phyloP scores from a whole-genome alignment of 2,113 vertebrate species.

The Oostethus manadensis region DNA sequence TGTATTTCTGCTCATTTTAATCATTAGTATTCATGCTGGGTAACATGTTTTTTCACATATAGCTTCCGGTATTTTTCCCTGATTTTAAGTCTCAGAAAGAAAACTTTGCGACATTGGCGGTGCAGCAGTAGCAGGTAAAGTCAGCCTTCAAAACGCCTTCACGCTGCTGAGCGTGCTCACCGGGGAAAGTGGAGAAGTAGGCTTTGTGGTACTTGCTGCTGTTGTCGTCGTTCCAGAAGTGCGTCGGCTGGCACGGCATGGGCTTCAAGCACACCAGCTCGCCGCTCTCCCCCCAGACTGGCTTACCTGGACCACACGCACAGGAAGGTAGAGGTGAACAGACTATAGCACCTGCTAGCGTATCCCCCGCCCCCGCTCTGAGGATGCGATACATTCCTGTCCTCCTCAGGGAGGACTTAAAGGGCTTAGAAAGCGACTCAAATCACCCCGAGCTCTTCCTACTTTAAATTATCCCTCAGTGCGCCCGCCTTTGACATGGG shows the following conservation, averaged over 20 bases:
- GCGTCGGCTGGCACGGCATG: constrained; percentile 90
- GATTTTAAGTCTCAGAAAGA: too few relatives aligned
- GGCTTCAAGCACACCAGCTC: constrained; percentile 94
- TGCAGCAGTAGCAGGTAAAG: too few relatives aligned
- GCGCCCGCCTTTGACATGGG: constrained; percentile 42
- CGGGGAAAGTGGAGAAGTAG: constrained; percentile 89
- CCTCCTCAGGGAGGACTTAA: constrained; percentile 42
- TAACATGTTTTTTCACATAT: too few relatives aligned
- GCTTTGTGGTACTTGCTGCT: constrained; percentile 91
- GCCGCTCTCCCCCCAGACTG: constrained; percentile 90
- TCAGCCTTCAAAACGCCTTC: too few relatives aligned
- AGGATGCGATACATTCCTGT: not conserved
- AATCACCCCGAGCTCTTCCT: constrained; percentile 44
- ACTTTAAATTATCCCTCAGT: constrained; percentile 55
- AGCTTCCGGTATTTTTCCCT: too few relatives aligned
- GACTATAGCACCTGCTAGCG: not conserved
- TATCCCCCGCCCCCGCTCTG: not conserved
- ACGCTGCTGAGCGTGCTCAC: constrained; percentile 51
- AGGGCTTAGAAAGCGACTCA: constrained; percentile 39
- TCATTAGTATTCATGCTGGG: too few relatives aligned
- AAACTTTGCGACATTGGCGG: too few relatives aligned
- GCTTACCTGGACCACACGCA: constrained; percentile 72
- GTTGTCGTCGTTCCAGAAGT: constrained; percentile 95
- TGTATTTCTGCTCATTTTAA: too few relatives aligned
- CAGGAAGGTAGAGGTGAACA: not conserved